phyloP scores from a whole-genome alignment of 1,140 invertebrate genomes.

The Sesamia nonagrioides region DNA sequence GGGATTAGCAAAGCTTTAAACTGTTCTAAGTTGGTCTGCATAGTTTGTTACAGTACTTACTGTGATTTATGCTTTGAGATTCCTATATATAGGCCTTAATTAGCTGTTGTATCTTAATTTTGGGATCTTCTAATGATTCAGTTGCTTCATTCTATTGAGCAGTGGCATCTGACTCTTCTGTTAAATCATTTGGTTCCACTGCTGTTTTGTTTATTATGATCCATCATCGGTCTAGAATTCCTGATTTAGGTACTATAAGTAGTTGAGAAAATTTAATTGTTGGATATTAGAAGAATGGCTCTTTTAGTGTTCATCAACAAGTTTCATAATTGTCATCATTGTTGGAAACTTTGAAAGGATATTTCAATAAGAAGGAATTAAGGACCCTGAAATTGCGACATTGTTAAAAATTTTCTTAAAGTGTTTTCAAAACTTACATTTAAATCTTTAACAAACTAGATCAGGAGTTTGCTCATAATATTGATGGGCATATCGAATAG shows the following conservation, averaged over 20 bases:
- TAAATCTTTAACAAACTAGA: too few species aligned
- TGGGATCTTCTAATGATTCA: not conserved
- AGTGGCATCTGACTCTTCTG: not conserved
- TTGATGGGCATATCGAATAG: not conserved
- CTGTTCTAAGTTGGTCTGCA: constrained; percentile 9
- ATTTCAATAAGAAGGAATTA: too few species aligned
- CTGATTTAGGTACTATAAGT: too few species aligned
- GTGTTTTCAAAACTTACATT: too few species aligned
- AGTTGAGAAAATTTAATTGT: too few species aligned
- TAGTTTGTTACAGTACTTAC: constrained; percentile 23
- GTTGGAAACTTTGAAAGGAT: too few species aligned
- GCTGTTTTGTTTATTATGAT: not conserved
- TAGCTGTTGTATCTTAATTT: not conserved
- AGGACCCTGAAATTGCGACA: too few species aligned
- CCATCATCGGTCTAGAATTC: not conserved
- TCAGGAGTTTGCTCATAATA: too few species aligned
- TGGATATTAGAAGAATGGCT: too few species aligned
- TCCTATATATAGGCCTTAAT: not conserved
- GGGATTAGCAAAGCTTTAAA: constrained; percentile 43
- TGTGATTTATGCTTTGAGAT: constrained; percentile 15
- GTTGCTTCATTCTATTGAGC: not conserved
- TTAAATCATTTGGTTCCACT: not conserved
- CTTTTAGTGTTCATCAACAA: too few species aligned
- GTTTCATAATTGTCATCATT: too few species aligned
- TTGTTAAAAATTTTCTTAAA: too few species aligned